Evolutionary conservation across 2,797 vertebrate genomes (phyloP).

Genomic region (Cirrhinus molitorella): DNA sequence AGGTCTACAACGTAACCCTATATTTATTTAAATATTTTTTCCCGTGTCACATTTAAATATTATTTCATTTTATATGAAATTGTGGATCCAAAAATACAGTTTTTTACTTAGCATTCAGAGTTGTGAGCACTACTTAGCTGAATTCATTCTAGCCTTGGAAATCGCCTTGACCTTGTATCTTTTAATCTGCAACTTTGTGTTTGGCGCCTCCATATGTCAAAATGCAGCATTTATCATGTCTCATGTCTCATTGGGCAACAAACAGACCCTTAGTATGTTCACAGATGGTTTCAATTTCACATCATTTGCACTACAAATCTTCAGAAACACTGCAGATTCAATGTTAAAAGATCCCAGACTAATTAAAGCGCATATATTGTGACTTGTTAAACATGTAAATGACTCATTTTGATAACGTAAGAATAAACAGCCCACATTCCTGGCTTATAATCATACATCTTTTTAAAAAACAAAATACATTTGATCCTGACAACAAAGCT

Average conservation of each 20-base stretch:
- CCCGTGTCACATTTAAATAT: too few species aligned
- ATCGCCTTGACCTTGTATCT: background rate
- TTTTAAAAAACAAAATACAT: background rate
- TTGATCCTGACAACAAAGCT: conserved; percentile 29
- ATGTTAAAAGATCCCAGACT: background rate
- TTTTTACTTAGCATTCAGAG: background rate
- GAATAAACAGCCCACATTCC: conserved; percentile 2
- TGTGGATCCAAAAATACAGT: background rate
- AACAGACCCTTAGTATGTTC: background rate
- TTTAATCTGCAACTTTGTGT: conserved; percentile 39
- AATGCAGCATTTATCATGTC: conserved; percentile 20
- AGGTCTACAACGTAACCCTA: background rate
- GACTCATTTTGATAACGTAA: background rate
- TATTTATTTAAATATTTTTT: background rate
- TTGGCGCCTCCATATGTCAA: conserved; percentile 56
- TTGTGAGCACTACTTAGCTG: background rate
- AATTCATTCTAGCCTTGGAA: background rate
- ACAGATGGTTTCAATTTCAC: conserved; percentile 15
- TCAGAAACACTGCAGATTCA: background rate
- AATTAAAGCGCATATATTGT: background rate
- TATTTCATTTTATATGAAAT: background rate
- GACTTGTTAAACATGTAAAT: background rate
- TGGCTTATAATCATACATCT: background rate
- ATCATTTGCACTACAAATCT: background rate
- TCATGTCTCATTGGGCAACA: background rate